Base-by-base conservation (phyloP, 2,113 vertebrate species). In the Larimichthys crocea region DNA sequence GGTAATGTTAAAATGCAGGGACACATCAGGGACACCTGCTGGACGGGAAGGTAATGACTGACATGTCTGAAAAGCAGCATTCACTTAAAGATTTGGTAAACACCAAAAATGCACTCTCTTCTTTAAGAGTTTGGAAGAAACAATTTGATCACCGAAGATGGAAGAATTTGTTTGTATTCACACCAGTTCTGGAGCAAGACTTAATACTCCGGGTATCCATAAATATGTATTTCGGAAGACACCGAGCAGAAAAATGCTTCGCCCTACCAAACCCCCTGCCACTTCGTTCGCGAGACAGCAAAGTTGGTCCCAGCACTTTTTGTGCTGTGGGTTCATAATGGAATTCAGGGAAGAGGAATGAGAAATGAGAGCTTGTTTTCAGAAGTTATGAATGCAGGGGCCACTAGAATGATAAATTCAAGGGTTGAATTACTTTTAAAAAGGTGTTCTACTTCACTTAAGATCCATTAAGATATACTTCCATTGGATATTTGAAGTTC, bases 141-240 rank as follows among this genome's bases (percentile, higher is more conserved):
- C 35, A 40, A 8, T 40, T 40, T 9, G 40, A 71, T 48, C 20
- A 22, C 8, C 19, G 11, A 31, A 4, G 71, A 64, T 46, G 55
- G 74, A 74, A 63, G 48, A 59, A 79, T 24, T 74, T 29, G 24
- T 79, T 79, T 78, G 55, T 42, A 77, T 83, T 87, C 76, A 71
- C 19, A 80, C 42, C 56, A n/a, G 65, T 65, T 66, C 20, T 15
- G 53, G 14, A 40, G 59, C 1, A 15, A 40, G n/a, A 42, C 65
- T 71, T 74, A 29, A 35, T 57, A 48, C 55, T 61, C 67, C 75
- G 78, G 81, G 79, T 78, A 61, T 22, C 64, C 52, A 88, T 86
- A 65, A 82, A 82, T 84, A 77, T 82, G 72, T 64, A 85, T 72
- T 85, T 74, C 66, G 46, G 20, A 50, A 74, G 26, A 69, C 10